Evolutionary conservation across 1,140 invertebrate species (phyloP).

Genomic region (Formica exsecta): DNA sequence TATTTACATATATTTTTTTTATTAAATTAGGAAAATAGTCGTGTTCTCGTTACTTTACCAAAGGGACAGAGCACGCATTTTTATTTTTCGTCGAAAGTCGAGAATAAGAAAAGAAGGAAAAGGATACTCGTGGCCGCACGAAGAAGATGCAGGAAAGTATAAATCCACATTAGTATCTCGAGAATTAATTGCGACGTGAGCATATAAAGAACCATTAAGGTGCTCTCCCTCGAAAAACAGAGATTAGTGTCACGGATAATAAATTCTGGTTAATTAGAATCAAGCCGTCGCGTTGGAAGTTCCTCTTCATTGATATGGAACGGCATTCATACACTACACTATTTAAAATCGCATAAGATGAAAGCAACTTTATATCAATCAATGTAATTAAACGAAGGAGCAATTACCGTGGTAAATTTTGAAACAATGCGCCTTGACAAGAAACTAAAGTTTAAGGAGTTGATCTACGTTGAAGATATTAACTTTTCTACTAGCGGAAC

Average conservation of each 20-base stretch:
- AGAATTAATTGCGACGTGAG: constrained; percentile 56
- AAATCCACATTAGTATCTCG: constrained; percentile 50
- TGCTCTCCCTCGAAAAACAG: constrained; percentile 40
- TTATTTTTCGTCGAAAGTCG: background rate
- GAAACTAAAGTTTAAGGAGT: constrained; percentile 41
- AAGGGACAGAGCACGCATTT: background rate
- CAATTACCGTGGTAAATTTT: constrained; percentile 45
- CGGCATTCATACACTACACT: constrained; percentile 58
- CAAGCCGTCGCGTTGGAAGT: constrained; percentile 66
- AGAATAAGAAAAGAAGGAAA: constrained; percentile 14
- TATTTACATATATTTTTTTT: constrained; percentile 6
- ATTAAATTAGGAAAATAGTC: constrained; percentile 38
- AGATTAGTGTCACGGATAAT: constrained; percentile 64
- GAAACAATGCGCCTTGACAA: constrained; percentile 39
- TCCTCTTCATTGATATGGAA: constrained; percentile 64
- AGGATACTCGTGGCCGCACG: background rate
- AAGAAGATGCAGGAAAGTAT: constrained; percentile 22
- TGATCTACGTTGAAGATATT: constrained; percentile 23
- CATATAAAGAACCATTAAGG: constrained; percentile 75
- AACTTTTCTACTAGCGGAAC: background rate
- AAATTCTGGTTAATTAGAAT: constrained; percentile 75
- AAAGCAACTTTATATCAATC: constrained; percentile 74
- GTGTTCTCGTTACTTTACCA: background rate
- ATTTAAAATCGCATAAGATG: constrained; percentile 61
- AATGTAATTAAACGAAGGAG: constrained; percentile 51